Evolutionary conservation across 2,888 invertebrate genomes (phyloP), one percentile per base, ranked within the genome.

Genomic region (Pachymerium ferrugineum): DNA sequence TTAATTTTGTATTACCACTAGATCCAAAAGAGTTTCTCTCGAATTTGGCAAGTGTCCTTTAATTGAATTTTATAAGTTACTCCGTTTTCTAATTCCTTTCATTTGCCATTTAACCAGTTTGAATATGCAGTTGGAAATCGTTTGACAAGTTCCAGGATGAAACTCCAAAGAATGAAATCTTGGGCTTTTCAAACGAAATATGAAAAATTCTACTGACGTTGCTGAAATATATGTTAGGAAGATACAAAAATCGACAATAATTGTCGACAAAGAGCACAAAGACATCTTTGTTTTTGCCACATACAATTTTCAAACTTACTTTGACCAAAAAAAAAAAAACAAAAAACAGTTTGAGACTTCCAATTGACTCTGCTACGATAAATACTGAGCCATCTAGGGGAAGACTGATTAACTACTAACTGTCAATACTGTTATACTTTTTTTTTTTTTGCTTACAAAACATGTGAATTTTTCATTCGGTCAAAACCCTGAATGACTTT

Each of bases 301-400:
- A 35, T 35, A 35, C 12, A 8, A 12, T 35, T 12, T 8, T 35
- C 35, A 35, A 12, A 12, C 12, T 35, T 12, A 12, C 12, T 12
- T 35, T 35, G 12, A 35, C 8, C 12, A 35, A 35, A 35, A 12
- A 35, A 35, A 35, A 12, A 35, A 35, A 12, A 35, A 35, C 12
- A 35, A 35, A 35, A 35, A 35, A 35, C 8, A 35, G 12, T 12
- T 35, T 8, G 8, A 35, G 35, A 33, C 69, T 69, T 69, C 33
- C 33, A 30, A 69, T 12, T 69, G 69, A 33, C 28, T 69, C 33
- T 69, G 69, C 69, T 33, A 69, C 31, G 69, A 69, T 69, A 69
- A 69, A 69, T 62, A 62, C 62, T 62, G 14, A 62, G 62, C 62
- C 62, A 62, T 62, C n/a, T 54, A 54, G 19, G 62, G 62, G 62